phyloP scores from a whole-genome alignment of 2,888 invertebrate species.

The Electrophaes corylata region DNA sequence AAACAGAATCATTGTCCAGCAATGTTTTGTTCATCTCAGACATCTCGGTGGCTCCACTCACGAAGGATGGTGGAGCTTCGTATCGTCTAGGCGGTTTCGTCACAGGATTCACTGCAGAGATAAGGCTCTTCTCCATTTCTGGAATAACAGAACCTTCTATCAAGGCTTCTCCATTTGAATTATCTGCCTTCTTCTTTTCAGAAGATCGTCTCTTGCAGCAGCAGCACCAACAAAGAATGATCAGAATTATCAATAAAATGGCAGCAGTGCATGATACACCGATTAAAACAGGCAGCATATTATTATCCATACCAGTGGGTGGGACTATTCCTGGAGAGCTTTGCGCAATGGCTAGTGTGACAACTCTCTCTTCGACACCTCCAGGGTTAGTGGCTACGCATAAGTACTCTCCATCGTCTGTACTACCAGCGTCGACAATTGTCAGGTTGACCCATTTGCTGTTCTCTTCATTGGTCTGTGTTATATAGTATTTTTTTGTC shows the following conservation, averaged over 20 bases:
- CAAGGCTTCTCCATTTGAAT: constrained; percentile 87
- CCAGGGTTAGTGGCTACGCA: constrained; percentile 93
- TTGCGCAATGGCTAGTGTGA: constrained; percentile 84
- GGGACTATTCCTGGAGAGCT: constrained; percentile 70
- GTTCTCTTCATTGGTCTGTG: constrained; percentile 63
- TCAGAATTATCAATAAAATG: constrained; percentile 78
- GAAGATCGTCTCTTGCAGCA: constrained; percentile 81
- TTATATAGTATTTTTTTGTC: constrained; percentile 77
- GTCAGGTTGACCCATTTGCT: constrained; percentile 88
- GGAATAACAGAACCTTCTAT: constrained; percentile 90
- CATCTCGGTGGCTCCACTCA: constrained; percentile 91
- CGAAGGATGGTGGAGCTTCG: constrained; percentile 88
- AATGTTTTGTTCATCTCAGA: constrained; percentile 92
- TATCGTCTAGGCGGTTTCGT: constrained; percentile 92
- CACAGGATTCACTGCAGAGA: constrained; percentile 93
- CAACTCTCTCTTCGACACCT: constrained; percentile 90
- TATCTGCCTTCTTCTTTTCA: constrained; percentile 84
- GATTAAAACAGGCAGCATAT: constrained; percentile 82
- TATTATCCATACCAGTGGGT: constrained; percentile 83
- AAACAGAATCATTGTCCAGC: constrained; percentile 91
- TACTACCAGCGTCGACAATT: constrained; percentile 84
- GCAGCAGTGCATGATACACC: constrained; percentile 77
- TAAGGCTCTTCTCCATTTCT: constrained; percentile 93
- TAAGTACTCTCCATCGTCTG: constrained; percentile 89
- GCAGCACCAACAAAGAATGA: constrained; percentile 83